A percentile compares a stretch with the other conserved stretches of the same genome.
Evolutionary conservation across 1,140 invertebrate genomes (phyloP).

Genomic region (Oedothorax gibbosus): DNA sequence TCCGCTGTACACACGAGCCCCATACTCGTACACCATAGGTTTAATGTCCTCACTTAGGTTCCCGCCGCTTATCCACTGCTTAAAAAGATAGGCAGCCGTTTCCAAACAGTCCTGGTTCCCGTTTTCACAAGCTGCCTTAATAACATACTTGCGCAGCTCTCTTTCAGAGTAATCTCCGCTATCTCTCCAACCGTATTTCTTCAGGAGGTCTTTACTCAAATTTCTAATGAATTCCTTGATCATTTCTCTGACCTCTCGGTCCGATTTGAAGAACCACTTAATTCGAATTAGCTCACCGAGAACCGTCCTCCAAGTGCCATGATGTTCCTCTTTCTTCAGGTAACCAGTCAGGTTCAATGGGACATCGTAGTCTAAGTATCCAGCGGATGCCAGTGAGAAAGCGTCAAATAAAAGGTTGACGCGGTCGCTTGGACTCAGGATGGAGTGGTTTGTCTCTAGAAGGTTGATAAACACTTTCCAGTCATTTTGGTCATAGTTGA

Average conservation of each 20-base stretch:
- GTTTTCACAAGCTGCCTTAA: constrained; percentile 66
- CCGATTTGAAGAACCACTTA: constrained; percentile 3
- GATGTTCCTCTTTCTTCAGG: constrained; percentile 64
- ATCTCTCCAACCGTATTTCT: constrained; percentile 24
- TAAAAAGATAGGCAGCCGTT: constrained; percentile 66
- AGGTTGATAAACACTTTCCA: constrained; percentile 81
- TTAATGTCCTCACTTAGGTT: constrained; percentile 16
- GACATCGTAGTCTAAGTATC: constrained; percentile 63
- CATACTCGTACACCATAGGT: constrained; percentile 69
- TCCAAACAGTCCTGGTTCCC: constrained; percentile 66
- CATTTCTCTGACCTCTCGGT: constrained; percentile 9
- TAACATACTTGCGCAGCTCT: constrained; percentile 65
- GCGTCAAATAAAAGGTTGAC: constrained; percentile 69
- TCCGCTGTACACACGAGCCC: constrained; percentile 71
- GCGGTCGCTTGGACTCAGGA: constrained; percentile 59
- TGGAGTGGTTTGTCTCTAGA: constrained; percentile 67
- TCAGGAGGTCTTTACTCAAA: constrained; percentile 25
- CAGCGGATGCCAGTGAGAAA: constrained; percentile 68
- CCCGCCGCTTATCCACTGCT: constrained; percentile 68
- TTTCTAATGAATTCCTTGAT: constrained; percentile 45
- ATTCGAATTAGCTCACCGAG: constrained; percentile 67
- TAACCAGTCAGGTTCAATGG: constrained; percentile 65
- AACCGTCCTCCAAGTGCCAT: constrained; percentile 64
- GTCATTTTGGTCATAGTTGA: constrained; percentile 83
- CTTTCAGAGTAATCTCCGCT: constrained; percentile 50